These are phyloP conservation scores for Knipowitschia caucasica DNA, from an alignment of 2,797 vertebrate species.

Conservation along the genomic window DNA sequence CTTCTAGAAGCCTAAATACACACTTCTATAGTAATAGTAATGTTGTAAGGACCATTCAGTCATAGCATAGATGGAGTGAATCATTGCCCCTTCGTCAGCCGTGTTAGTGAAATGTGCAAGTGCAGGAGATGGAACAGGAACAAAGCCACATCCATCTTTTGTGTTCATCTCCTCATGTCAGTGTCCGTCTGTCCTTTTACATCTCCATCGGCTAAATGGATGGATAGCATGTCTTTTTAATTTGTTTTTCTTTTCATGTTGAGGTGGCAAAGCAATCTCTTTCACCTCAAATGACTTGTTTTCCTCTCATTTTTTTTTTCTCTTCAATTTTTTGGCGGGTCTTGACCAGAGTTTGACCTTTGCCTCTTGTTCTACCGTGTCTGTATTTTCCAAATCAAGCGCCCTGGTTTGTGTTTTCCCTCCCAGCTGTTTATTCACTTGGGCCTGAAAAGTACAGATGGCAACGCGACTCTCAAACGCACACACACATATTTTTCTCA, in stretches of 20 bases:
- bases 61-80: background rate
- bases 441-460: constrained; percentile 89
- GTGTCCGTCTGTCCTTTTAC: constrained; percentile 63
- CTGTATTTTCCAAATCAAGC: constrained; percentile 88
- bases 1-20: too few species aligned
- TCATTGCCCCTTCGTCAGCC: constrained; percentile 7
- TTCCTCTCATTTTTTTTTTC: constrained; percentile 29
- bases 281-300: constrained; percentile 32
- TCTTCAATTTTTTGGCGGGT: constrained; percentile 21
- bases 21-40: too few species aligned
- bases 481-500: constrained; percentile 42
- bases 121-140: constrained; percentile 63
- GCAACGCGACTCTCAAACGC: constrained; percentile 79
- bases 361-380: constrained; percentile 57
- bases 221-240: constrained; percentile 55
- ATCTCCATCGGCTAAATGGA: constrained; percentile 45
- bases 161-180: constrained; percentile 71
- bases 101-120: constrained; percentile 59
- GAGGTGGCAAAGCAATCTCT: constrained; percentile 73
- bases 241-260: constrained; percentile 41
- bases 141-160: constrained; percentile 81
- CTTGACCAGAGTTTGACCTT: constrained; percentile 65
- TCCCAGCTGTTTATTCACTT: constrained; percentile 92
- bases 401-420: constrained; percentile 86
- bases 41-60: too few species aligned